These are phyloP conservation scores for Phalacrocorax aristotelis DNA, from an alignment of 2,113 vertebrate species.

Conservation along the genomic window DNA sequence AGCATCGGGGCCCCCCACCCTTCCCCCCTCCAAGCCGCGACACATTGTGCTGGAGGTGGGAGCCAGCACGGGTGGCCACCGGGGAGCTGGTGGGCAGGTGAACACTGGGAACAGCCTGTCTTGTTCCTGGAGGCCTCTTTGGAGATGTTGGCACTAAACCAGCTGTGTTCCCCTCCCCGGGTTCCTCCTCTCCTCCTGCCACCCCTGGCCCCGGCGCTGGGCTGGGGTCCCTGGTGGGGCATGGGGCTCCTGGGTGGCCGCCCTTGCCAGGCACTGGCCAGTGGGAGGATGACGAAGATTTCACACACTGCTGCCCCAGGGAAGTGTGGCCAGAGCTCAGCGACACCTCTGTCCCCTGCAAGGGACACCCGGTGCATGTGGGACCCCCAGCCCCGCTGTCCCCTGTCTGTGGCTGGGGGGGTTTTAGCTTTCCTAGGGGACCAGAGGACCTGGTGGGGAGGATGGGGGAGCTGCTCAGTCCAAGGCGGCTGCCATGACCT, in stretches of 20 bases:
- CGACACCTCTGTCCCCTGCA: rapidly evolving
- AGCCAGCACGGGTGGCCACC: neutral
- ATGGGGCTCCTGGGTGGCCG: rapidly evolving
- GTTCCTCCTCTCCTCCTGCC: neutral
- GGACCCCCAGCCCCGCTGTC: neutral
- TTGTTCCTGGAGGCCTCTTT: neutral
- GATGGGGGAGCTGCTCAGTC: rapidly evolving
- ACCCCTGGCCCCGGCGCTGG: rapidly evolving
- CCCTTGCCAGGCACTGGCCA: neutral
- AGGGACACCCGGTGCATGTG: rapidly evolving
- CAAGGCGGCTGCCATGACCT: neutral
- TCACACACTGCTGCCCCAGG: rapidly evolving
- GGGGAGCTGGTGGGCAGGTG: neutral
- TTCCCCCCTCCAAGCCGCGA: rapidly evolving
- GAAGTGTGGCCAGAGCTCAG: neutral
- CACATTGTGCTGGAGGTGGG: neutral
- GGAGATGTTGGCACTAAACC: rapidly evolving
- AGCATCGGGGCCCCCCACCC: rapidly evolving
- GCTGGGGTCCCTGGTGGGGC: neutral
- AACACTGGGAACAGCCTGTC: rapidly evolving
- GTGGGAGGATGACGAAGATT: neutral
- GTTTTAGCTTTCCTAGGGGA: neutral
- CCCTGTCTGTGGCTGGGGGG: rapidly evolving
- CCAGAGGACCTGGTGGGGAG: neutral
- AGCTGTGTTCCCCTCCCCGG: rapidly evolving